A percentile compares a stretch with the other conserved stretches of the same genome.
Evolutionary conservation across 2,888 invertebrate species (phyloP).

Genomic region (Macropis europaea): DNA sequence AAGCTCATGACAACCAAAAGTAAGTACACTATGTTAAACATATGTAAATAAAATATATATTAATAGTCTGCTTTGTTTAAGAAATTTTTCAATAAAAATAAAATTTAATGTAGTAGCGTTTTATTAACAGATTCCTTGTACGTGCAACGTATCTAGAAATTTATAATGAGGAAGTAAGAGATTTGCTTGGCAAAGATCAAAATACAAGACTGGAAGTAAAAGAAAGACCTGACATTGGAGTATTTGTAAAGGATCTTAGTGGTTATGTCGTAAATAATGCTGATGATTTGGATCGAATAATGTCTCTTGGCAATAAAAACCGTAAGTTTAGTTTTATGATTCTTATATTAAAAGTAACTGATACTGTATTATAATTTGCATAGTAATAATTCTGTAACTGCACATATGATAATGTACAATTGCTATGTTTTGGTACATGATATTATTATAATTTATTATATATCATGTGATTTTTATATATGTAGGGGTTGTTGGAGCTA

Average conservation of each 20-base stretch:
- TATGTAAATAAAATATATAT: no score
- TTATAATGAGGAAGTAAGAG: constrained; percentile 99
- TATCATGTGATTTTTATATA: constrained; percentile 61
- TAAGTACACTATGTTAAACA: constrained; percentile 76
- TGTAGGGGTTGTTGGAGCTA: constrained; percentile 89
- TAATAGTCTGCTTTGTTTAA: no score
- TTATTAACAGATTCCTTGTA: constrained; percentile 90
- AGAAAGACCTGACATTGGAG: constrained; percentile 97
- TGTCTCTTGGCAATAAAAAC: constrained; percentile 98
- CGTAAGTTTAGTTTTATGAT: constrained; percentile 83
- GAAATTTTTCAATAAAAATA: background rate
- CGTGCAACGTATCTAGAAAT: constrained; percentile 99
- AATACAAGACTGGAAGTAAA: constrained; percentile 94
- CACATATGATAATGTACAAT: background rate
- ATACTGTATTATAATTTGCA: background rate
- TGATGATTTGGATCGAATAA: constrained; percentile 95
- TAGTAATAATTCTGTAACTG: no score
- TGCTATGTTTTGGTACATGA: background rate
- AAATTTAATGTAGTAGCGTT: background rate
- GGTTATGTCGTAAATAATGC: constrained; percentile 99
- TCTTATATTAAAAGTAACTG: background rate
- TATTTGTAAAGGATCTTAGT: constrained; percentile 98
- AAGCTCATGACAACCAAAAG: constrained; percentile 95
- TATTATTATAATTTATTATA: background rate
- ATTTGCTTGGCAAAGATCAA: constrained; percentile 94